phyloP scores from a whole-genome alignment of 2,888 invertebrate genomes.

The Antheraea assamensis region DNA sequence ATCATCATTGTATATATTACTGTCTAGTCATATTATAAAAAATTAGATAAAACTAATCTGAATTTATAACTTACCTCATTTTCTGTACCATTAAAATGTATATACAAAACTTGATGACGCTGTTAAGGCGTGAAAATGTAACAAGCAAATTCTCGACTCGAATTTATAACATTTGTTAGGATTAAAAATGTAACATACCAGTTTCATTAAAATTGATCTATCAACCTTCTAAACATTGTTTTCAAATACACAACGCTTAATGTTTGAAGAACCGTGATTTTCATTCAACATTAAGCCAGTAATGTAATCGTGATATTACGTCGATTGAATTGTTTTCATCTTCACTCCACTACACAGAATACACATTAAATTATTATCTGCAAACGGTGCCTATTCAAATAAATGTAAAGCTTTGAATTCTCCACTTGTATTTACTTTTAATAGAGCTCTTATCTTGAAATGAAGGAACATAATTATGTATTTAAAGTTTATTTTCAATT shows the following conservation, averaged over 20 bases:
- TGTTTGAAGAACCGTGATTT: background rate
- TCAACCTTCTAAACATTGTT: background rate
- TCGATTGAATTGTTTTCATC: constrained; percentile 10
- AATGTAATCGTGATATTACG: background rate
- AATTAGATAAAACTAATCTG: background rate
- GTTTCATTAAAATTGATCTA: background rate
- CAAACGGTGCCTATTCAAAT: constrained; percentile 24
- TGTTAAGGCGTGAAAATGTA: too few species aligned
- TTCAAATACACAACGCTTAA: background rate
- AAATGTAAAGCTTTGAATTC: constrained; percentile 36
- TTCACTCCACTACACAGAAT: background rate
- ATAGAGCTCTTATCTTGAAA: constrained; percentile 34
- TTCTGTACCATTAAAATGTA: too few species aligned
- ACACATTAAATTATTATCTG: constrained; percentile 24
- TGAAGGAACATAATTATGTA: constrained; percentile 51
- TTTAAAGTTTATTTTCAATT: constrained; percentile 56
- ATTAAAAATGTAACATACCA: too few species aligned
- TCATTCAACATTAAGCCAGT: background rate
- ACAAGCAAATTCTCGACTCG: too few species aligned
- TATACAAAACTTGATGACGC: too few species aligned
- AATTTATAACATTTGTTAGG: too few species aligned
- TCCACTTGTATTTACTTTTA: constrained; percentile 39
- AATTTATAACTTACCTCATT: too few species aligned
- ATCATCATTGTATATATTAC: background rate
- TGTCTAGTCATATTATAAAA: background rate